A percentile compares a stretch with the other conserved stretches of the same genome.
These are phyloP conservation scores for Ptychochromis oligacanthus DNA, from an alignment of 2,113 vertebrate species.

Conservation along the genomic window DNA sequence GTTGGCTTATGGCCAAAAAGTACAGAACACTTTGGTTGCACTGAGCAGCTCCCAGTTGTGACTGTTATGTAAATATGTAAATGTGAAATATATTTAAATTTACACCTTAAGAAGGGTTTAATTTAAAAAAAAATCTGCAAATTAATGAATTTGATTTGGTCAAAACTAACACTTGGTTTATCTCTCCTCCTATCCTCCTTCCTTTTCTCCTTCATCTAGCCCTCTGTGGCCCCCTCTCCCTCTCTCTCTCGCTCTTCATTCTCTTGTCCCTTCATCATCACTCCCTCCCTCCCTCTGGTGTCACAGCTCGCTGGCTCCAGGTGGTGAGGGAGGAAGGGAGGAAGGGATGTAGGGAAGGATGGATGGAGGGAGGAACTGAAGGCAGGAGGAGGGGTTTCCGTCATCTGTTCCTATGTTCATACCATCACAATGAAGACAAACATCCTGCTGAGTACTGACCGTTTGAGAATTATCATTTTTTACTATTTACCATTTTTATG, in stretches of 20 bases:
- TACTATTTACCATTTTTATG: neutral
- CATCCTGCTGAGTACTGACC: neutral
- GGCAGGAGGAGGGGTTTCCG: conserved; percentile 38
- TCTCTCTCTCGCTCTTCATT: conserved; percentile 38
- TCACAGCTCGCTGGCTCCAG: conserved; percentile 82
- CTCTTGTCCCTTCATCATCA: conserved; percentile 70
- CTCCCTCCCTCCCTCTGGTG: conserved; percentile 72
- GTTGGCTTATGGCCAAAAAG: neutral
- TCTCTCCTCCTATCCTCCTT: neutral
- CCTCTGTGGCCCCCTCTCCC: conserved; percentile 40
- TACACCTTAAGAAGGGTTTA: neutral
- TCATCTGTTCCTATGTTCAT: conserved; percentile 76
- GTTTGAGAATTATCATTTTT: neutral
- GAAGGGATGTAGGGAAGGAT: conserved; percentile 57
- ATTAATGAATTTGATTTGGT: neutral
- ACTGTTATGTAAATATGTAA: neutral
- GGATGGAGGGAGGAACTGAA: conserved; percentile 45
- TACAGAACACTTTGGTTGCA: too few species aligned
- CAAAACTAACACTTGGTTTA: neutral
- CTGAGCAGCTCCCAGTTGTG: neutral
- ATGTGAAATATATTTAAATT: neutral
- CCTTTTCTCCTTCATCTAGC: conserved; percentile 32
- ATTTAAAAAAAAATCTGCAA: neutral
- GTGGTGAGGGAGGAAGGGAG: conserved; percentile 77
- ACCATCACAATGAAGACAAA: conserved; percentile 54